Evolutionary conservation across 2,797 vertebrate genomes (phyloP).

Genomic region (Gambelia wislizenii): DNA sequence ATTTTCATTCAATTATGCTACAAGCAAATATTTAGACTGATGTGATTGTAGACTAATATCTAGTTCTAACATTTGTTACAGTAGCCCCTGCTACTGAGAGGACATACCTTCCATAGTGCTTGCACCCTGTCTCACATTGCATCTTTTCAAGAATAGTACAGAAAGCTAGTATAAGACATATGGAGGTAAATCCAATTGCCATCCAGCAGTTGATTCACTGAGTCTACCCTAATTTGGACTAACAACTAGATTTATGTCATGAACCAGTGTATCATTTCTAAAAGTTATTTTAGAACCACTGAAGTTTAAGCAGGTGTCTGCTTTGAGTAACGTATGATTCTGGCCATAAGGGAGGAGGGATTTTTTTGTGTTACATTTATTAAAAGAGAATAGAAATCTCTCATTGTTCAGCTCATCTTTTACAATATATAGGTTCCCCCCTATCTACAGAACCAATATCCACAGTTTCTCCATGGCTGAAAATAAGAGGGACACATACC

Average conservation of each 20-base stretch:
- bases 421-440: too few relatives aligned
- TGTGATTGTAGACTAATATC: not conserved
- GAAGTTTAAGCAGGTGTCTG: not conserved
- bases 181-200: too few relatives aligned
- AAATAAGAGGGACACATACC: too few relatives aligned
- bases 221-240: too few relatives aligned
- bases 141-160: not conserved
- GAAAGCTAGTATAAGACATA: not conserved
- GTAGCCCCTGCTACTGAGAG: too few relatives aligned
- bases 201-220: too few relatives aligned
- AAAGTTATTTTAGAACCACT: not conserved
- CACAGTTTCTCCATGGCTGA: too few relatives aligned
- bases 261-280: not conserved
- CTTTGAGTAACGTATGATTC: not conserved
- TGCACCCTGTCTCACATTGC: not conserved
- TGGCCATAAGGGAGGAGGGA: too few relatives aligned
- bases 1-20: not conserved
- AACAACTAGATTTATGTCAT: too few relatives aligned
- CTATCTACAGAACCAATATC: too few relatives aligned
- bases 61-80: not conserved
- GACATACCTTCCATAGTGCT: not conserved
- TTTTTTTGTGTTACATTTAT: not conserved
- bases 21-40: not conserved
- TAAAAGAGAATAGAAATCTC: not conserved
- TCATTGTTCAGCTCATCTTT: not conserved